Conservation (phyloP, 2,113 vertebrate species). For the Ascaphus truei region DNA sequence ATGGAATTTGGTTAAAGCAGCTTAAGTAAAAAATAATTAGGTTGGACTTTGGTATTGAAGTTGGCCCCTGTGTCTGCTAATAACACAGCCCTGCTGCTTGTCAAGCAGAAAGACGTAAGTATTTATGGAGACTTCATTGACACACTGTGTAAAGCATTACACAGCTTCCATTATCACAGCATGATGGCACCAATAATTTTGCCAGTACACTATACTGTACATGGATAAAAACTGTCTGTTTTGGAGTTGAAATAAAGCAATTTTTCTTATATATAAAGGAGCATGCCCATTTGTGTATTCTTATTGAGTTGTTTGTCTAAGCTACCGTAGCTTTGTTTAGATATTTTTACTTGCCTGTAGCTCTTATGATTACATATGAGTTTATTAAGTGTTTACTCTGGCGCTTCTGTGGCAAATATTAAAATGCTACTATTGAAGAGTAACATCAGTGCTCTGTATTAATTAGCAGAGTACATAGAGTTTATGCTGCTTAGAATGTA, state of each 20-base stretch:
- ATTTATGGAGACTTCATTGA: constrained; percentile 18
- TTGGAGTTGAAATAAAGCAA: neutral
- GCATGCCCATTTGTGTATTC: no score
- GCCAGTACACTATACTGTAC: constrained; percentile 13
- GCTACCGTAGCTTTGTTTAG: no score
- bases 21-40: neutral
- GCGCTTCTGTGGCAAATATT: no score
- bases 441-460: no score
- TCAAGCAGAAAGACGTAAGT: neutral
- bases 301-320: no score
- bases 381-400: no score
- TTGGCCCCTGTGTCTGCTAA: constrained; percentile 5
- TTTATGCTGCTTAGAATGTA: no score
- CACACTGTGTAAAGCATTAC: neutral
- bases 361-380: no score
- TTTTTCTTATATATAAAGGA: constrained; percentile 16
- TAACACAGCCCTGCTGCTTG: constrained; percentile 1
- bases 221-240: constrained; percentile 10
- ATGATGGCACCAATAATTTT: neutral
- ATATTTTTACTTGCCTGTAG: no score
- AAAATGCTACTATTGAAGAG: no score
- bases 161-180: constrained; percentile 16
- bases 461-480: no score
- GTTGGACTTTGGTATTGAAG: neutral
- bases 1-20: neutral